phyloP scores from a whole-genome alignment of 2,888 invertebrate genomes.

The Caenorhabditis uteleia region DNA sequence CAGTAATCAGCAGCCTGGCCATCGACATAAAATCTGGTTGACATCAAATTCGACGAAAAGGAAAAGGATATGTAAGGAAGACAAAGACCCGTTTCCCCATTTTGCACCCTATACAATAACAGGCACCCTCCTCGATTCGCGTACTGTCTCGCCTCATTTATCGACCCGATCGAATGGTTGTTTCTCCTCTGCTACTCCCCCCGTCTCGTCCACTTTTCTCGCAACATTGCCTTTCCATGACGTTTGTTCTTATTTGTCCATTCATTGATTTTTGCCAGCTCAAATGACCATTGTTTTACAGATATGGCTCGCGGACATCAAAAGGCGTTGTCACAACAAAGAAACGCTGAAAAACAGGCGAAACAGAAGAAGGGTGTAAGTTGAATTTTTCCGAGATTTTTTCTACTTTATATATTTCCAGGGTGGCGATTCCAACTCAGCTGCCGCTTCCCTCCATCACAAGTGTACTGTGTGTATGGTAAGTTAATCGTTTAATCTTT shows the following conservation, averaged over 20 bases:
- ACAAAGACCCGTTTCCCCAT: too few relatives aligned
- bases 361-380: conserved; percentile 31
- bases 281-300: conserved; percentile 3
- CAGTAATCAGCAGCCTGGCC: too few relatives aligned
- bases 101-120: too few relatives aligned
- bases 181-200: background rate
- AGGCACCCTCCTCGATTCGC: too few relatives aligned
- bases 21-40: too few relatives aligned
- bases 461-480: conserved; percentile 83
- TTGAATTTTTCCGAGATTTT: background rate
- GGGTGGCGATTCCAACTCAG: conserved; percentile 89
- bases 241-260: background rate
- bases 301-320: conserved; percentile 97
- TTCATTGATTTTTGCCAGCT: background rate
- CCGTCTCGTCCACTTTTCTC: background rate
- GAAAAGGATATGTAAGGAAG: too few relatives aligned
- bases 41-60: too few relatives aligned
- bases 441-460: conserved; percentile 89
- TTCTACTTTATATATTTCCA: conserved; percentile 69
- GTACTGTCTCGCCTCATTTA: too few relatives aligned
- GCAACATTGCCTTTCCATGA: background rate
- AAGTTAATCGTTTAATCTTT: conserved; percentile 1
- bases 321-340: conserved; percentile 88
- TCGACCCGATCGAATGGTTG: too few relatives aligned
- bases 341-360: conserved; percentile 36